Evolutionary conservation across 2,797 vertebrate species (phyloP), one percentile per base, ranked within the genome.

Genomic region (Spinibarbus caldwelli): DNA sequence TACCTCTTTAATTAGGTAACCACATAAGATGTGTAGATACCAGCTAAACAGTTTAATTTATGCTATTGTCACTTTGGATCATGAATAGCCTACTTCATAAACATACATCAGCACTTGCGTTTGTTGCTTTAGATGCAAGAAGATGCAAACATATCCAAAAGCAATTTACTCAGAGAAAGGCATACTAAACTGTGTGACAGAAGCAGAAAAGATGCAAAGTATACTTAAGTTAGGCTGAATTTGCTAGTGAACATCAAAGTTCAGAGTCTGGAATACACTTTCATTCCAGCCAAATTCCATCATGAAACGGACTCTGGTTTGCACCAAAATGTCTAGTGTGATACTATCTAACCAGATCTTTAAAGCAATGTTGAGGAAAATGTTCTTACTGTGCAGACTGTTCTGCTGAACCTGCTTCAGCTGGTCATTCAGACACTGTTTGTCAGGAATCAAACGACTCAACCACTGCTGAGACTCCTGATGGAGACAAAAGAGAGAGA

Each of bases 391-490:
- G 79, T 99, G 97, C 90, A 98, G 93, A 91, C 97, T 98, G 93
- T 97, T 97, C 92, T 99, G 98, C 81, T 99, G 97, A 85, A 99
- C 97, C 91, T 99, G 98, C 83, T 99, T 99, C 87, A 99, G 89
- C 80, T 99, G 97, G 76, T 99, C 98, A 79, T 95, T 98, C 41
- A 99, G 96, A 89, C 93, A 94, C 91, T 99, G 98, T 90, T 99
- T 99, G 89, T 99, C 98, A 57, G 98, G 98, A 91, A 99, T 99
- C 70, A 99, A 91, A 85, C 96, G 95, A 86, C 97, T 97, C 90
- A 99, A 94, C 96, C 97, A 97, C 91, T 99, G 98, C 93, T 99
- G 98, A 71, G 97, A 98, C 86, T 99, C 98, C 98, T 99, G 36
- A 80, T 29, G n/a, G 6, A 45, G 19, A 66, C 4, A 84, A 14